phyloP scores from a whole-genome alignment of 2,888 invertebrate genomes.

The Eurytoma californica region DNA sequence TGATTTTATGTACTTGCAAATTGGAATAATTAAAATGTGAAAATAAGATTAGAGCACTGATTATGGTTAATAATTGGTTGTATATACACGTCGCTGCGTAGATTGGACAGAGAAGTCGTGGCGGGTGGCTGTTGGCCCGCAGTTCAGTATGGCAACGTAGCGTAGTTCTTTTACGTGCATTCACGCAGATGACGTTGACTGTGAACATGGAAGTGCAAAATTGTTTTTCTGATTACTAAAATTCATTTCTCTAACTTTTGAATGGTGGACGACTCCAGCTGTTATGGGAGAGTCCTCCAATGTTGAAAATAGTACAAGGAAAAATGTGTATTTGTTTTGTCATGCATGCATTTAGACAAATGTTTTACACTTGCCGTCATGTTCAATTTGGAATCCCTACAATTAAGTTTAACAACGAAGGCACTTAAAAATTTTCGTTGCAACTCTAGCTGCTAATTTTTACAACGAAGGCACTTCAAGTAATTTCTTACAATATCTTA shows the following conservation, averaged over 20 bases:
- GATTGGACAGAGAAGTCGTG: slow-evolving; percentile 74
- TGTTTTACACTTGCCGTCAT: slow-evolving; percentile 52
- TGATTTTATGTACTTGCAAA: slow-evolving; percentile 40
- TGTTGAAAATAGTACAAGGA: slow-evolving; percentile 52
- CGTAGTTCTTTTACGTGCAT: slow-evolving; percentile 74
- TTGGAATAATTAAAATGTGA: slow-evolving; percentile 47
- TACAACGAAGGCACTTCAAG: slow-evolving; percentile 50
- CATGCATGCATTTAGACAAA: slow-evolving; percentile 56
- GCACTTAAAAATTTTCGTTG: slow-evolving; percentile 42
- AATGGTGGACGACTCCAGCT: slow-evolving; percentile 52
- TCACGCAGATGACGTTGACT: slow-evolving; percentile 75
- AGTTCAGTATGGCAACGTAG: slow-evolving; percentile 73
- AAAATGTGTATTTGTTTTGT: slow-evolving; percentile 48
- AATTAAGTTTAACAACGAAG: slow-evolving; percentile 48
- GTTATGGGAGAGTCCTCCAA: slow-evolving; percentile 55
- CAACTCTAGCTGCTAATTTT: slow-evolving; percentile 22
- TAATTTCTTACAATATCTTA: slow-evolving; percentile 11
- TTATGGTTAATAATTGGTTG: slow-evolving; percentile 59
- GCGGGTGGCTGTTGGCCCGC: slow-evolving; percentile 71
- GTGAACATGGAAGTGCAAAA: slow-evolving; percentile 74
- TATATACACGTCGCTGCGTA: slow-evolving; percentile 72
- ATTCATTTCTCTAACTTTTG: slow-evolving; percentile 58
- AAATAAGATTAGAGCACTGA: slow-evolving; percentile 53
- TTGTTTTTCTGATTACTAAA: slow-evolving; percentile 65
- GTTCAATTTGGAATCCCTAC: slow-evolving; percentile 49